Evolutionary conservation across 2,888 invertebrate species (phyloP), one percentile per base, ranked within the genome.

Genomic region (Cordilura impudica): DNA sequence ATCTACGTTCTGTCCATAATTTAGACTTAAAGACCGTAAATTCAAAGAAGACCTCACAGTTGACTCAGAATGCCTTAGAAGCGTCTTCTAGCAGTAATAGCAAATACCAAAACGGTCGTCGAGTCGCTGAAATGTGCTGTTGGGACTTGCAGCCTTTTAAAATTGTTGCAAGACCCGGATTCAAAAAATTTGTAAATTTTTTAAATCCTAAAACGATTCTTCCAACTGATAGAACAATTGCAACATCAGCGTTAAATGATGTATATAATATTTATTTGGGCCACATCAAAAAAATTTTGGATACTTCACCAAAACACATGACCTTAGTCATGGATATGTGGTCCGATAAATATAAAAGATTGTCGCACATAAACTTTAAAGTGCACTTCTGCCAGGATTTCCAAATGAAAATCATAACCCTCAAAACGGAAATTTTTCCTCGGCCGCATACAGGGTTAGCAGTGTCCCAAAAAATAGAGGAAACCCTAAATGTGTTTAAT

Each of bases 61-160:
- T 23, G 14, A 53, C 35, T 14, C 14, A 39, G 12, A 39, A 26
- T 21, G 23, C 23, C 4, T 10, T 35, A 12, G 39, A 21, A 2
- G 10, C n/a, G 1, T 4, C n/a, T 12, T 10, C 12, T 2, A 16
- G 14, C 0, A 39, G 43, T 0, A 35, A 16, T 6, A 12, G 2
- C 12, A 66, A 66, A 26, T 53, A 10, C 12, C 21, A 21, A 43
- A 35, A 53, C 10, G 56, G 19, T 2, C 43, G 67, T n/a, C 10
- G 12, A 29, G 2, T 67, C 4, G 67, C 67, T 2, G 56, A 67
- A 23, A 67, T 67, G 67, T 67, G 67, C 19, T 54, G 31, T 19
- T 2, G 19, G 2, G 67, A 67, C n/a, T 4, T 56, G 5, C 54
- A 54, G 8, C 54, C 56, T 1, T 67, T 67, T 39, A 29, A 54